These are phyloP conservation scores for Stenotaenia linearis DNA, from an alignment of 2,888 invertebrate genomes.

Conservation along the genomic window DNA sequence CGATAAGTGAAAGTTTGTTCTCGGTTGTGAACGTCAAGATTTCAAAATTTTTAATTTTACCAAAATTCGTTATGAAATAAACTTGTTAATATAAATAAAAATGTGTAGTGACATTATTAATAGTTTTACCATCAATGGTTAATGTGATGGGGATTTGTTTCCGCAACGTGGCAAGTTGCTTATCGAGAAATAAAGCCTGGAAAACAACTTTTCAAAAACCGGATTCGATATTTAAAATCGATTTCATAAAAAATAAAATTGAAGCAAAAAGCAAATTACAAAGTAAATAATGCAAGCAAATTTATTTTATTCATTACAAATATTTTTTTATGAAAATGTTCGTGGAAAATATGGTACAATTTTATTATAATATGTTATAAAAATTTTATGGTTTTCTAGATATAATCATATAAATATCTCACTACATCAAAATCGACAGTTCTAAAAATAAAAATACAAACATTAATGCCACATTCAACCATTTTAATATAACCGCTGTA, in stretches of 20 bases:
- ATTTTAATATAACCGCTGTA: slow-evolving; percentile 37
- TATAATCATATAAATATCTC: slow-evolving; percentile 68
- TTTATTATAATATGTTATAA: neutral
- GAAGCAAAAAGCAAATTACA: neutral
- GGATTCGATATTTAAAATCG: neutral
- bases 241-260: neutral
- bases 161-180: neutral
- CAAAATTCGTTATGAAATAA: no score
- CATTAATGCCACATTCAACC: neutral
- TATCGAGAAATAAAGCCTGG: neutral
- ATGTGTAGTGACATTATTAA: no score
- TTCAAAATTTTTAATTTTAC: no score
- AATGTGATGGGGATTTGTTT: no score
- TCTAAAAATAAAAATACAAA: slow-evolving; percentile 34
- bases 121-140: no score
- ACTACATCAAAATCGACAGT: slow-evolving; percentile 68
- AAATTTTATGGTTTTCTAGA: neutral
- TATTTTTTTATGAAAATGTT: no score
- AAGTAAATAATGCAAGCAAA: no score
- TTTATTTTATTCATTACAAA: no score
- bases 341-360: no score
- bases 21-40: neutral
- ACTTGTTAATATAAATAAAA: no score
- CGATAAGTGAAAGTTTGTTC: neutral
- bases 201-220: neutral